A percentile compares a stretch with the other conserved stretches of the same genome.
phyloP scores from a whole-genome alignment of 2,797 vertebrate species.

The Anas capensis region DNA sequence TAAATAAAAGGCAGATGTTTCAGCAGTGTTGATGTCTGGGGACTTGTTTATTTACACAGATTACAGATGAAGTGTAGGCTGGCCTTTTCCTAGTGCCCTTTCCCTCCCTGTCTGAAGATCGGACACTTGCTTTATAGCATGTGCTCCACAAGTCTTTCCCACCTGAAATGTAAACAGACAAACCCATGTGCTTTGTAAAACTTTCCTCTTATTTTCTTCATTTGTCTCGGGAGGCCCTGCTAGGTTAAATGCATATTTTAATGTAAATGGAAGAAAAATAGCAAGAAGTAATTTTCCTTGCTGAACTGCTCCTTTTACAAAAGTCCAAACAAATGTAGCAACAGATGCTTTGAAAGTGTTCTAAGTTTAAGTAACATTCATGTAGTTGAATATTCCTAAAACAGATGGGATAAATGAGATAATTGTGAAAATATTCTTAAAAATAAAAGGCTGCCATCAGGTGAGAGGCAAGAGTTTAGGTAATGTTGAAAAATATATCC shows the following conservation, averaged over 20 bases:
- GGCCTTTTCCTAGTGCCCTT: neutral
- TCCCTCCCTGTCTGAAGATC: neutral
- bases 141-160: neutral
- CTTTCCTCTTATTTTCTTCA: neutral
- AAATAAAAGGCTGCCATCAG: slow-evolving; percentile 71
- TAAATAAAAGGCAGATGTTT: neutral
- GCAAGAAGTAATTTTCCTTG: neutral
- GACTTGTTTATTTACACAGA: neutral
- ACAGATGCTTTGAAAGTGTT: slow-evolving; percentile 57
- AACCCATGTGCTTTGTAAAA: neutral
- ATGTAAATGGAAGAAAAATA: neutral
- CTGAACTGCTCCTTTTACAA: slow-evolving; percentile 21
- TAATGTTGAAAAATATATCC: slow-evolving; percentile 60
- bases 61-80: neutral
- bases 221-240: neutral
- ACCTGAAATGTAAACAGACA: neutral
- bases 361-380: slow-evolving; percentile 38
- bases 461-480: slow-evolving; percentile 54
- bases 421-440: slow-evolving; percentile 75
- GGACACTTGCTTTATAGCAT: neutral
- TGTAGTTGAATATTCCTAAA: slow-evolving; percentile 55
- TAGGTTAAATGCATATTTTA: neutral
- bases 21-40: neutral
- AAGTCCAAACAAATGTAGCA: slow-evolving; percentile 34
- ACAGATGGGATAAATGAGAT: slow-evolving; percentile 75